phyloP scores from a whole-genome alignment of 2,113 vertebrate species.

The Camarhynchus parvulus region DNA sequence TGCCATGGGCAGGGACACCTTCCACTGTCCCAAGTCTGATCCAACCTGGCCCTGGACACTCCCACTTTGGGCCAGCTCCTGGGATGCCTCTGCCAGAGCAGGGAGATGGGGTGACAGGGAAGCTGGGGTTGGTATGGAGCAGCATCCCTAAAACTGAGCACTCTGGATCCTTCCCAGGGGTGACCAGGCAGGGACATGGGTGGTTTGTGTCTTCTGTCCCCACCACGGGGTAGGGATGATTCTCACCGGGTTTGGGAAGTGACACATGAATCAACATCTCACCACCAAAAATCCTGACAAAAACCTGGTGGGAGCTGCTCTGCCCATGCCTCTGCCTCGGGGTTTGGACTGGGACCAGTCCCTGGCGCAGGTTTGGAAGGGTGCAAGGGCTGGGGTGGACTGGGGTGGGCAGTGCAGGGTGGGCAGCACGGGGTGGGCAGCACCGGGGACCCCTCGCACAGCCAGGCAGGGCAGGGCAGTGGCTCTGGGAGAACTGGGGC shows the following conservation, averaged over 20 bases:
- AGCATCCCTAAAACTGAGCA: not conserved
- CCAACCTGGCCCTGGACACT: not conserved
- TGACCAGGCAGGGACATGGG: fast-evolving
- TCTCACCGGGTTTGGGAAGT: not conserved
- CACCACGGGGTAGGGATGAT: fast-evolving
- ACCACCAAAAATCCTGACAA: fast-evolving
- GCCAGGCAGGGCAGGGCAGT: not conserved
- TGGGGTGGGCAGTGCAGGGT: not conserved
- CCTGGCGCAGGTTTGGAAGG: no score
- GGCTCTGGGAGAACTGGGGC: not conserved
- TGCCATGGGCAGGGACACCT: not conserved
- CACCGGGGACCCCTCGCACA: fast-evolving
- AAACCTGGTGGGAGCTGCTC: fast-evolving
- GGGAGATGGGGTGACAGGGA: not conserved
- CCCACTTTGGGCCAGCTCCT: not conserved
- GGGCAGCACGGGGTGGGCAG: not conserved
- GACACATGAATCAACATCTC: fast-evolving
- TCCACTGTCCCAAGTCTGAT: fast-evolving
- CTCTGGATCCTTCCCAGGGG: fast-evolving
- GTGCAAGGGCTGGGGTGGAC: not conserved
- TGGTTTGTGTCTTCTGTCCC: not conserved
- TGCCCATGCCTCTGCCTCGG: fast-evolving
- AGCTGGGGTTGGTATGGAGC: not conserved
- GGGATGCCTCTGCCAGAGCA: not conserved
- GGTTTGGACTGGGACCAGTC: not conserved